phyloP scores from a whole-genome alignment of 2,113 vertebrate species.

The Empidonax traillii region DNA sequence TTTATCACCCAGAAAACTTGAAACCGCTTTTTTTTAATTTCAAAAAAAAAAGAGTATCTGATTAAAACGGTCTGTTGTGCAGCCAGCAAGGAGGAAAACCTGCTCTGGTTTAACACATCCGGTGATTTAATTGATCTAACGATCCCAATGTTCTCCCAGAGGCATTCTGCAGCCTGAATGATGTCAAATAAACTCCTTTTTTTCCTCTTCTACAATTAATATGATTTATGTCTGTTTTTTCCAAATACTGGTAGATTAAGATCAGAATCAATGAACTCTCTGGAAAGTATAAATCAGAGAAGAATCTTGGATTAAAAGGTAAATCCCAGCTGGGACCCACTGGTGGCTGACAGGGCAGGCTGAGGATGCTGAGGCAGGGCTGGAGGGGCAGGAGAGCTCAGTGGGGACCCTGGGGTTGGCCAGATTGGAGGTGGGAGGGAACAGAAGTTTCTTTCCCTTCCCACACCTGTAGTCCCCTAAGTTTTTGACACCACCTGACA shows the following conservation, averaged over 20 bases:
- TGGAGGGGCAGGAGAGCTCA: rapidly evolving
- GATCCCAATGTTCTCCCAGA: neutral
- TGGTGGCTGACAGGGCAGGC: neutral
- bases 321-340: neutral
- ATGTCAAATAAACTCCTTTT: neutral
- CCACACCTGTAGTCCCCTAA: rapidly evolving
- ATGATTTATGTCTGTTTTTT: neutral
- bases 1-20: neutral
- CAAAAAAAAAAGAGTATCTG: neutral
- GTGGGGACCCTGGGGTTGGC: neutral
- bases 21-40: neutral
- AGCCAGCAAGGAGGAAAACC: neutral
- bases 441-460: neutral
- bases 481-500: neutral
- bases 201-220: neutral
- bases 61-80: neutral
- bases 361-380: no score
- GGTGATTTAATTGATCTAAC: neutral
- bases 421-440: neutral
- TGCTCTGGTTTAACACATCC: neutral
- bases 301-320: neutral
- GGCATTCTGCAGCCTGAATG: neutral
- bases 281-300: neutral
- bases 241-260: neutral
- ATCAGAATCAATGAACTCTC: neutral